Conservation (phyloP, 2,797 vertebrate species). For the Octomys mimax region DNA sequence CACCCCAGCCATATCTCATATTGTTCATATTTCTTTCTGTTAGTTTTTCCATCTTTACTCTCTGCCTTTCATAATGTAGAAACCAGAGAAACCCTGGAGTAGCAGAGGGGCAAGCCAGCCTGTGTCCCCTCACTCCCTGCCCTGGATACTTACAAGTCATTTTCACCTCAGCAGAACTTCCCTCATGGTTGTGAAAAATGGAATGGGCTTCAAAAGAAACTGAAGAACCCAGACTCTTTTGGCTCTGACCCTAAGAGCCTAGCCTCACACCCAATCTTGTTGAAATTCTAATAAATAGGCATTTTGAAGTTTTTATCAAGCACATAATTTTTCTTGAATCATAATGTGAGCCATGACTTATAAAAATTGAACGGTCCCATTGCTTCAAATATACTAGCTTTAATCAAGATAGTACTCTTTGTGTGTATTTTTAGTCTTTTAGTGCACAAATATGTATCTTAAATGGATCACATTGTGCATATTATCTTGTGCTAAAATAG, state of each 20-base stretch:
- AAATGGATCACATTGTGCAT: no score
- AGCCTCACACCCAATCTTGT: conserved; percentile 78
- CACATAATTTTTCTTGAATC: neutral
- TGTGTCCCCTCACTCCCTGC: neutral
- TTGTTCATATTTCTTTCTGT: conserved; percentile 46
- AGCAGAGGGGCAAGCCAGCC: neutral
- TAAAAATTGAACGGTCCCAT: neutral
- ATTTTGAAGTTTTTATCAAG: conserved; percentile 73
- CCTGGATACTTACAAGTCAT: neutral
- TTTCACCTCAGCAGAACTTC: neutral
- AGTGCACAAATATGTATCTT: no score
- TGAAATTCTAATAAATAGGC: conserved; percentile 74
- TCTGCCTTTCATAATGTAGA: conserved; percentile 31
- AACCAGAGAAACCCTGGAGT: neutral
- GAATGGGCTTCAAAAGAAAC: conserved; percentile 70
- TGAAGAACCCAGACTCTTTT: conserved; percentile 45
- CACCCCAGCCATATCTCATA: neutral
- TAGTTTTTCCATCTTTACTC: conserved; percentile 43
- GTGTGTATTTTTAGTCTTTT: no score
- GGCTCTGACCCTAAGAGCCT: conserved; percentile 70
- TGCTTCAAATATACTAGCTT: neutral
- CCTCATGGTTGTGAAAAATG: conserved; percentile 67
- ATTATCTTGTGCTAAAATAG: neutral
- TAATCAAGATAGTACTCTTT: neutral
- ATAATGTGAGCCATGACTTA: neutral